These are phyloP conservation scores for Siderastrea radians DNA, from an alignment of 92 coral and sea anemone genomes.

Conservation along the genomic window DNA sequence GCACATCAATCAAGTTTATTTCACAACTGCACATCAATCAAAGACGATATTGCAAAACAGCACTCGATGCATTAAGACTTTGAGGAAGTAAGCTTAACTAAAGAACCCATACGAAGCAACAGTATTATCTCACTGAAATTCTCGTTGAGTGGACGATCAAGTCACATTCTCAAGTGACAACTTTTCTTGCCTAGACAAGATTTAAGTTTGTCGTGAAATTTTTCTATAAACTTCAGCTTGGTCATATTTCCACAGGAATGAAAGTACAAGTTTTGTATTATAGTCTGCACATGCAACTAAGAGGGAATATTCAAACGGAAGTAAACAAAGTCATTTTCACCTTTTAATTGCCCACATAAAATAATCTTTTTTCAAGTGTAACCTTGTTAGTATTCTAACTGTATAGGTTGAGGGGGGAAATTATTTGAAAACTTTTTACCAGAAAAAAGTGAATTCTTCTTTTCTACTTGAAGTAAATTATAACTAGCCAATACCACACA, in stretches of 20 bases:
- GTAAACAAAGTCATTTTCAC: no score
- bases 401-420: not conserved
- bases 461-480: constrained; percentile 4
- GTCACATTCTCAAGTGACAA: not conserved
- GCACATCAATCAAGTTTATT: no score
- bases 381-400: no score
- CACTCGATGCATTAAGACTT: not conserved
- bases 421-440: not conserved
- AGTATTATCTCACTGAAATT: no score
- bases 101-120: not conserved
- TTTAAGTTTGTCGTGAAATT: not conserved
- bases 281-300: not conserved
- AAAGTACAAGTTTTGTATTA: not conserved
- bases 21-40: not conserved
- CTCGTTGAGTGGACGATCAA: no score
- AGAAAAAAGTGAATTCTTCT: not conserved
- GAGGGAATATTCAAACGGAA: not conserved
- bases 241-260: not conserved
- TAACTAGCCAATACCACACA: not conserved
- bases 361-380: not conserved
- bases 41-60: not conserved
- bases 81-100: no score
- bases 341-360: not conserved
- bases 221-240: not conserved
- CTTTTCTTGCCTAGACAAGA: not conserved